Evolutionary conservation across 2,888 invertebrate genomes (phyloP), one percentile per base, ranked within the genome.

Genomic region (Caenorhabditis wallacei): DNA sequence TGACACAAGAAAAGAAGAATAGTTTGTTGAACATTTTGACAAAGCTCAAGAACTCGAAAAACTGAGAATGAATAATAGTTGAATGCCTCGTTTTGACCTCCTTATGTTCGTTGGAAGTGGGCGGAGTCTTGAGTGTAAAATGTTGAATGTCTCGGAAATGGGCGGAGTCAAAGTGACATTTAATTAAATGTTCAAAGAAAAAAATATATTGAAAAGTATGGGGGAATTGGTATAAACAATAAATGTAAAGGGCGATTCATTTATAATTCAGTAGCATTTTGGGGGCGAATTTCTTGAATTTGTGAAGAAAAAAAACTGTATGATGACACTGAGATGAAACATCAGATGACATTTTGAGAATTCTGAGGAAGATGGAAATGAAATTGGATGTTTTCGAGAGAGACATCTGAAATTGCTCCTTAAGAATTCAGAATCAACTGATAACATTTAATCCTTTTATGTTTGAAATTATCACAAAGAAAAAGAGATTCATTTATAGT

Each of bases 111-210:
- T 24, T 7, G 61, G 46, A 43, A 61, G 24, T 24, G 26, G 61
- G 61, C 18, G 61, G 61, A 43, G 61, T 40, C n/a, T n/a, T n/a
- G n/a, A n/a, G n/a, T n/a, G n/a, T n/a, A 22, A 37, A 8, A 20
- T 40, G n/a, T 11, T 20, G 54, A 56, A 56, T 56, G 54, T 16
- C 57, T 43, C 13, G 57, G 30, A 30, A 30, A 30, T 57, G 43
- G 61, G 61, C n/a, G 61, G 61, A 61, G 61, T n/a, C 8, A 35
- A 16, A n/a, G 10, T n/a, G 35, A 5, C 11, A 37, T 22, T 24
- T 40, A 59, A 43, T 61, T 40, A 22, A 59, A 59, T 40, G 37
- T 57, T 57, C 59, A 43, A 4, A n/a, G 20, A 8, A 24, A 59
- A 59, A 59, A 59, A 43, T 24, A n/a, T 22, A 43, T 43, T 43